Conservation (phyloP, 2,797 vertebrate species). For the Pangasius larnaudii region DNA sequence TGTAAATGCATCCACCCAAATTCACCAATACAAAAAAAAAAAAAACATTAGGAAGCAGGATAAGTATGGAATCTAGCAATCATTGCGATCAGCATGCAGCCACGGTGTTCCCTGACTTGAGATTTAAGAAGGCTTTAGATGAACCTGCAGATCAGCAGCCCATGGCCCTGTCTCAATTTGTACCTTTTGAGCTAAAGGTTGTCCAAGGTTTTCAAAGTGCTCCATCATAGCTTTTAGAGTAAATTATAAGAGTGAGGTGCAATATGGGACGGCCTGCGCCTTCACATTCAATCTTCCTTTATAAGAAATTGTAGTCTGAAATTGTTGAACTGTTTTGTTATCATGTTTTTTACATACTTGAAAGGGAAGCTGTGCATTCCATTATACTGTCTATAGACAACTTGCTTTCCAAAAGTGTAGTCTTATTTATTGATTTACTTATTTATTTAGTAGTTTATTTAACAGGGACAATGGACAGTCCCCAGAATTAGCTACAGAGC, state of each 20-base stretch:
- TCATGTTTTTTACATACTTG: neutral
- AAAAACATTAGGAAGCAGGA: neutral
- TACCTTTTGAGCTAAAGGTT: neutral
- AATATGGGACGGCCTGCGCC: neutral
- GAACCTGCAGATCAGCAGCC: neutral
- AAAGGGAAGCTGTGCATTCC: neutral
- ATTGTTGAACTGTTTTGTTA: neutral
- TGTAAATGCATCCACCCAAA: neutral
- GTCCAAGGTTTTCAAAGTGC: neutral
- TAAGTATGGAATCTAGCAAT: neutral
- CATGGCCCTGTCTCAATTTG: neutral
- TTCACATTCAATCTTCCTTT: neutral
- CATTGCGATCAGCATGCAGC: neutral
- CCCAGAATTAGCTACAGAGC: too few relatives aligned
- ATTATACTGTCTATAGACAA: neutral
- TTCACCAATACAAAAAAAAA: neutral
- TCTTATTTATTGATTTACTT: too few relatives aligned
- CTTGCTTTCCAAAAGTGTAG: neutral
- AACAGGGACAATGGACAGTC: too few relatives aligned
- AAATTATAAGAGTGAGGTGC: neutral
- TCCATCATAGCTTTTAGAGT: neutral
- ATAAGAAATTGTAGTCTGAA: neutral
- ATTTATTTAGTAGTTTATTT: too few relatives aligned
- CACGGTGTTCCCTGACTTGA: constrained; percentile 5
- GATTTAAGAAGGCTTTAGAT: neutral